Evolutionary conservation across 2,113 vertebrate genomes (phyloP).

Genomic region (Chionodraco myersi): DNA sequence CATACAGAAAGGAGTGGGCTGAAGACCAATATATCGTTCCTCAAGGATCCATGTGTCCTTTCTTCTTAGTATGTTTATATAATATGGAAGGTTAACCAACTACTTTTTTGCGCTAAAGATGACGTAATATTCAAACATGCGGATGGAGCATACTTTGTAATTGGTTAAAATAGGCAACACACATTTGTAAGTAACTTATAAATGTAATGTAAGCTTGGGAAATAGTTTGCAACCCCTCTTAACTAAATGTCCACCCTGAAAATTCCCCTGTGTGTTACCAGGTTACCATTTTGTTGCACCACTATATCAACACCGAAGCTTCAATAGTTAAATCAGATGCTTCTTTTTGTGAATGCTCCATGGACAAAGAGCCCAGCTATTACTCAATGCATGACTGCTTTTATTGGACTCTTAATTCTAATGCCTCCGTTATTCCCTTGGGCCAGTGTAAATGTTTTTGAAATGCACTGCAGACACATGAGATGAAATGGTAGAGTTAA

Average conservation of each 20-base stretch:
- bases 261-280: neutral
- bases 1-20: neutral
- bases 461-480: neutral
- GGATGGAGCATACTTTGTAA: neutral
- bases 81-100: slow-evolving; percentile 11
- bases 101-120: neutral
- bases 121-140: neutral
- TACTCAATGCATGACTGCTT: neutral
- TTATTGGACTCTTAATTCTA: neutral
- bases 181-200: too few species aligned
- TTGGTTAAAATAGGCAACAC: neutral
- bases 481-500: neutral
- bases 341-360: neutral
- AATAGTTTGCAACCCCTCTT: neutral
- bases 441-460: neutral
- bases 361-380: neutral
- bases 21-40: neutral
- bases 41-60: neutral
- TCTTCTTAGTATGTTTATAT: neutral
- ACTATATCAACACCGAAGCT: neutral
- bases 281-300: neutral
- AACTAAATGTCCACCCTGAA: neutral
- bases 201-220: too few species aligned
- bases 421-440: neutral
- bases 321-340: neutral